Percentiles rank a stretch among this genome's conserved stretches.
phyloP scores from a whole-genome alignment of 2,797 vertebrate genomes.

The Oreortyx pictus region DNA sequence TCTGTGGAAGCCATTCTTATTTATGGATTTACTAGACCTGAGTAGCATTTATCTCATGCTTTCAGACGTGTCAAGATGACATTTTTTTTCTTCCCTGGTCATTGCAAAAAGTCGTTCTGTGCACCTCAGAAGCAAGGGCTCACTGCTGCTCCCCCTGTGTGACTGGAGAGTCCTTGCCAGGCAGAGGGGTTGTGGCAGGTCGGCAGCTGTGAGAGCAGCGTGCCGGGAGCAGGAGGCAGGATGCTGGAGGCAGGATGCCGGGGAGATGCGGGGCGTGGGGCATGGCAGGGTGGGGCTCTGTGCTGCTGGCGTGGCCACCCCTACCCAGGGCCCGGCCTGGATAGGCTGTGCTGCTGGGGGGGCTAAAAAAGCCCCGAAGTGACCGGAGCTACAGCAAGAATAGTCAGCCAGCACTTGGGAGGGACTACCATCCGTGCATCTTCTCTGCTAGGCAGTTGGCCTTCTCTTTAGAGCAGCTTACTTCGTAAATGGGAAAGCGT shows the following conservation, averaged over 20 bases:
- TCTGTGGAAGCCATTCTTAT: constrained; percentile 34
- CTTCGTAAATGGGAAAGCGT: constrained; percentile 7
- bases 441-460: constrained; percentile 58
- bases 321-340: constrained; percentile 79
- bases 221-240: neutral
- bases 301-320: constrained; percentile 67
- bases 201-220: constrained; percentile 43
- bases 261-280: neutral
- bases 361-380: constrained; percentile 66
- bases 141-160: constrained; percentile 63
- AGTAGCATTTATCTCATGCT: neutral
- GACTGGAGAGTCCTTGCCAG: constrained; percentile 70
- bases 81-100: neutral
- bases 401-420: constrained; percentile 67
- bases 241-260: neutral
- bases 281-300: constrained; percentile 64
- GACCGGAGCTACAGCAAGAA: constrained; percentile 58
- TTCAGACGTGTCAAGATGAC: constrained; percentile 26
- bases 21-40: neutral
- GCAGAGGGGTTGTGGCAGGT: constrained; percentile 59
- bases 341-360: constrained; percentile 71
- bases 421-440: constrained; percentile 41
- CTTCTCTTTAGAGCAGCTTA: constrained; percentile 58
- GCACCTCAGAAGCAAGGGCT: constrained; percentile 52
- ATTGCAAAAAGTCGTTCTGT: neutral